These are phyloP conservation scores for Exocentrus adspersus DNA, from an alignment of 2,888 invertebrate genomes.

Conservation along the genomic window DNA sequence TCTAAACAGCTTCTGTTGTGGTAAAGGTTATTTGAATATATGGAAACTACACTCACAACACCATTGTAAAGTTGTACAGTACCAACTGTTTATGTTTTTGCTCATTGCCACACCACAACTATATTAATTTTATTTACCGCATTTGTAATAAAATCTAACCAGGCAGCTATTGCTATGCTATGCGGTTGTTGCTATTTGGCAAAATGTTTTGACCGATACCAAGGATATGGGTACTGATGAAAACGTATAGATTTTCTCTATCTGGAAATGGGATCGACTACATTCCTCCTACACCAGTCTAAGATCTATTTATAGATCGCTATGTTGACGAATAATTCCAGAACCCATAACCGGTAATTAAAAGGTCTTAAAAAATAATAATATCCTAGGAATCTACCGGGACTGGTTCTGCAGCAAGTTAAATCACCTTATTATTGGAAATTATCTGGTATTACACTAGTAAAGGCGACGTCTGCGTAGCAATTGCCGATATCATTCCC, in stretches of 20 bases:
- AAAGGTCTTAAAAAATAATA: constrained; percentile 11
- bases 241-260: too few relatives aligned
- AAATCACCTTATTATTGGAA: constrained; percentile 34
- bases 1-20: neutral
- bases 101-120: neutral
- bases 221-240: neutral
- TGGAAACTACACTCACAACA: too few relatives aligned
- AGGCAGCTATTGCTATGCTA: neutral
- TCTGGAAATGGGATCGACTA: neutral
- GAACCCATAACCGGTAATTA: constrained; percentile 16
- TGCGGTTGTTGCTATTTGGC: neutral
- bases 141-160: constrained; percentile 1
- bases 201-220: neutral
- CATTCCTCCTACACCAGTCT: neutral
- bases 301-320: constrained; percentile 18
- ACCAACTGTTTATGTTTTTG: neutral
- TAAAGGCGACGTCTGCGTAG: constrained; percentile 29
- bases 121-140: neutral
- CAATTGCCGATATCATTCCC: constrained; percentile 29
- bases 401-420: constrained; percentile 31
- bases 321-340: constrained; percentile 5
- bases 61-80: neutral
- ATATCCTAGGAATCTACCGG: constrained; percentile 22
- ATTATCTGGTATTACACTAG: constrained; percentile 31
- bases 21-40: too few relatives aligned